phyloP scores from a whole-genome alignment of 2,113 vertebrate genomes.

The Leucosticte australis region DNA sequence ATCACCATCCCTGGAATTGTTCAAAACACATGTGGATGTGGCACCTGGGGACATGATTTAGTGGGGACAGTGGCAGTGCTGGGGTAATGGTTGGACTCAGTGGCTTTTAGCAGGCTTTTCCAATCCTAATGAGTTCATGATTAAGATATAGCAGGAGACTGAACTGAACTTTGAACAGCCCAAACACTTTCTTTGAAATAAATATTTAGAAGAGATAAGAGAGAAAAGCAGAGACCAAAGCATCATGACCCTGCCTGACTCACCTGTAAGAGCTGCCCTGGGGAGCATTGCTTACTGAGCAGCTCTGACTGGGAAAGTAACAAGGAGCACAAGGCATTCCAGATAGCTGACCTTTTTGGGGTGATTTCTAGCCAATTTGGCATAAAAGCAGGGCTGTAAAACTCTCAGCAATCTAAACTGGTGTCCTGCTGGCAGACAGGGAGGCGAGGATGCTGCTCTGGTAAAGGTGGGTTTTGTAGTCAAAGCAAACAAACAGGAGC shows the following conservation, averaged over 20 bases:
- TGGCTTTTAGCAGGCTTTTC: not conserved
- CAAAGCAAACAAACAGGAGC: not conserved
- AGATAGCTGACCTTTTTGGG: not conserved
- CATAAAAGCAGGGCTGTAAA: not conserved
- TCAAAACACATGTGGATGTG: not conserved
- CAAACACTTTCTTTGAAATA: not conserved
- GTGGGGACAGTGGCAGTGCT: not conserved
- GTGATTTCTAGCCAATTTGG: not conserved
- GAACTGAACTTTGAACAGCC: not conserved
- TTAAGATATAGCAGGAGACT: not conserved
- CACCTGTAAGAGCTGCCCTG: not conserved
- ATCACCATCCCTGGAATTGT: not conserved
- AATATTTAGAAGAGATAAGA: not conserved
- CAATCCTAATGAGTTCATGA: not conserved
- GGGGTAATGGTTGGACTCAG: fast-evolving
- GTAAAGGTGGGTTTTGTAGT: not conserved
- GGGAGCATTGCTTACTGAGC: not conserved
- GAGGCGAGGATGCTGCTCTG: not conserved
- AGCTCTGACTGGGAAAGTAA: not conserved
- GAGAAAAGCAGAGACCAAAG: not conserved
- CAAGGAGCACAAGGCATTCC: not conserved
- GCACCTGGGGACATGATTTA: not conserved
- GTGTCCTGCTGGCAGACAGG: not conserved
- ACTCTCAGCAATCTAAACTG: not conserved
- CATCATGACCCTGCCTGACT: not conserved